These are phyloP conservation scores for Gyps fulvus DNA, from an alignment of 2,113 vertebrate species.

Conservation along the genomic window DNA sequence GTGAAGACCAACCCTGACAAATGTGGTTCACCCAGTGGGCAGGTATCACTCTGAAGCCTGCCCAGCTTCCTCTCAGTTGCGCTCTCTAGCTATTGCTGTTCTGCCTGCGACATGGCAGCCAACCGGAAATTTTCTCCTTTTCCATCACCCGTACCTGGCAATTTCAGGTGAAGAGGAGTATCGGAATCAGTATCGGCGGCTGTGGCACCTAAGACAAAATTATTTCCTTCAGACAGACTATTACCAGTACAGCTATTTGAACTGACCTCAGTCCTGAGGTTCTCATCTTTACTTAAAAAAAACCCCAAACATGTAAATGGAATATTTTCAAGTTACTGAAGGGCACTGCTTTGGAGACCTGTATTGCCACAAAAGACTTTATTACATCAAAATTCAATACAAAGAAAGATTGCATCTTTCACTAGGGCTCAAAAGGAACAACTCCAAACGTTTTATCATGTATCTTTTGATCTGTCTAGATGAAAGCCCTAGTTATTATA, in stretches of 20 bases:
- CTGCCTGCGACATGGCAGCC: neutral
- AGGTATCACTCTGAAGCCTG: neutral
- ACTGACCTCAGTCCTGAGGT: neutral
- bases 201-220: neutral
- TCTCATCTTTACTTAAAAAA: neutral
- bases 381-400: neutral
- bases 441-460: neutral
- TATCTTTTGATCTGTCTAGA: slow-evolving; percentile 9
- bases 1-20: neutral
- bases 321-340: neutral
- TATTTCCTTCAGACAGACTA: neutral
- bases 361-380: neutral
- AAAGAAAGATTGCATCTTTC: neutral
- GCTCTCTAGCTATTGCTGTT: neutral
- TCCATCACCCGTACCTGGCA: neutral
- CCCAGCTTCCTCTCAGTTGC: neutral
- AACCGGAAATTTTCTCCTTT: neutral
- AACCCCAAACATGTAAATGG: neutral
- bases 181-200: neutral
- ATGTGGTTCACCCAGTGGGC: neutral
- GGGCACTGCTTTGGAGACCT: neutral
- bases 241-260: neutral
- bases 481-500: neutral
- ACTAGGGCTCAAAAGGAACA: neutral
- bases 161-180: neutral